Evolutionary conservation across 1,140 invertebrate genomes (phyloP), one percentile per base, ranked within the genome.

Genomic region (Drosophila ohnishii): DNA sequence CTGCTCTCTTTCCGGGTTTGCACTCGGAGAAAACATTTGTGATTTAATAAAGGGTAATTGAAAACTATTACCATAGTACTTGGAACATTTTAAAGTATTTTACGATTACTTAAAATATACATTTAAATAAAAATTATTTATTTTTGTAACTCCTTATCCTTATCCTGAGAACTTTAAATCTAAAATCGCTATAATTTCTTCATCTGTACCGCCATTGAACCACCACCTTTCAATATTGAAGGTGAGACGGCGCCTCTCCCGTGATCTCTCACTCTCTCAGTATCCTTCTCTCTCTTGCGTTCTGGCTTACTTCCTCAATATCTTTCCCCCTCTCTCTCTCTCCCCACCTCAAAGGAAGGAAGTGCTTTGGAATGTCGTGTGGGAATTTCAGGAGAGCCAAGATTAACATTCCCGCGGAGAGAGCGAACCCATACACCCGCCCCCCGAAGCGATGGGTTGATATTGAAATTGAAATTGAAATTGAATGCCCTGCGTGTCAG

Each of bases 171-270:
- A 10, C 8, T 3, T 25, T 37, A 28, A 48, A 48, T 5, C 2
- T 13, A 22, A 45, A 37, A 1, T 9, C 4, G 1, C 1, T 3
- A 3, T 1, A 16, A 5, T 28, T 22, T n/a, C 19, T 40, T 8
- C 4, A 51, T 22, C 28, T 65, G 56, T 30, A 42, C 2, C 10
- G 11, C 51, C 0, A 25, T 65, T 60, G 62, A 67, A 44, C 44
- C 9, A 63, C 60, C 59, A 65, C 65, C 73, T 66, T 66, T 75
- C 73, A 65, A 69, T 65, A 44, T 69, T 69, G 61, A 69, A 69
- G 60, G 60, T 51, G 35, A 66, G 47, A 30, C 9, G 25, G 45
- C 22, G 51, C 51, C 34, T 53, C 51, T 53, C 51, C 6, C 19
- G 8, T 10, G 51, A 53, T n/a, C 32, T 13, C 32, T 4, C 14